These are phyloP conservation scores for Piaya cayana DNA, from an alignment of 2,113 vertebrate genomes.

Conservation along the genomic window DNA sequence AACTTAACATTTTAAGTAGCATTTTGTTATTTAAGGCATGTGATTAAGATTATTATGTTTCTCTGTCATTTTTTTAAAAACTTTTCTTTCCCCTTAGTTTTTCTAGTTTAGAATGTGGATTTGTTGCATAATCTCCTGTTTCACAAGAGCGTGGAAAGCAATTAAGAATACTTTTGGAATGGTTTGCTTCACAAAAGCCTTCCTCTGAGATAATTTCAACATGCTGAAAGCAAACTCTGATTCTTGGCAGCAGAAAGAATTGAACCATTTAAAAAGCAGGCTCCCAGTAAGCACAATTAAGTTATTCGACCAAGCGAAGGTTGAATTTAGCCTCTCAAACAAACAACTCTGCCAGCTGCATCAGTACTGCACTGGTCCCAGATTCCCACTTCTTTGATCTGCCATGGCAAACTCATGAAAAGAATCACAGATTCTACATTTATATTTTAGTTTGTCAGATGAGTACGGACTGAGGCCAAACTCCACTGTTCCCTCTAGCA, in stretches of 20 bases:
- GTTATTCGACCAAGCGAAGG: slow-evolving; percentile 50
- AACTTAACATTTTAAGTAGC: not conserved
- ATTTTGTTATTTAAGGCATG: not conserved
- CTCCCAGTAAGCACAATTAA: slow-evolving; percentile 64
- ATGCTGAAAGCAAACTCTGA: slow-evolving; percentile 52
- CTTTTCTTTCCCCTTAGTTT: not conserved
- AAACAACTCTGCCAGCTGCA: slow-evolving; percentile 54
- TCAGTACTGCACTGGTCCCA: slow-evolving; percentile 22
- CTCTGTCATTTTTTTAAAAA: not conserved
- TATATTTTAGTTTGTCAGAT: slow-evolving; percentile 1
- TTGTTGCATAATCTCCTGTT: slow-evolving; percentile 44
- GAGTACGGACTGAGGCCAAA: not conserved
- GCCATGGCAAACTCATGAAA: slow-evolving; percentile 31
- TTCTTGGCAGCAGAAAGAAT: slow-evolving; percentile 62
- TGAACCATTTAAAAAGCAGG: slow-evolving; percentile 55
- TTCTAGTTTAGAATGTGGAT: not conserved
- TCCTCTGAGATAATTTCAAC: slow-evolving; percentile 56
- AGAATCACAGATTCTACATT: not conserved
- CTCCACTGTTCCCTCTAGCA: not conserved
- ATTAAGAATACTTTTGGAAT: slow-evolving; percentile 54
- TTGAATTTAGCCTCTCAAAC: slow-evolving; percentile 60
- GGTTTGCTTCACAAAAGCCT: slow-evolving; percentile 36
- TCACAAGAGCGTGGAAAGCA: slow-evolving; percentile 50
- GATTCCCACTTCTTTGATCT: slow-evolving; percentile 44
- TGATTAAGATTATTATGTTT: slow-evolving; percentile 1